Evolutionary conservation across 2,113 vertebrate species (phyloP).

Genomic region (Crotalus horridus): DNA sequence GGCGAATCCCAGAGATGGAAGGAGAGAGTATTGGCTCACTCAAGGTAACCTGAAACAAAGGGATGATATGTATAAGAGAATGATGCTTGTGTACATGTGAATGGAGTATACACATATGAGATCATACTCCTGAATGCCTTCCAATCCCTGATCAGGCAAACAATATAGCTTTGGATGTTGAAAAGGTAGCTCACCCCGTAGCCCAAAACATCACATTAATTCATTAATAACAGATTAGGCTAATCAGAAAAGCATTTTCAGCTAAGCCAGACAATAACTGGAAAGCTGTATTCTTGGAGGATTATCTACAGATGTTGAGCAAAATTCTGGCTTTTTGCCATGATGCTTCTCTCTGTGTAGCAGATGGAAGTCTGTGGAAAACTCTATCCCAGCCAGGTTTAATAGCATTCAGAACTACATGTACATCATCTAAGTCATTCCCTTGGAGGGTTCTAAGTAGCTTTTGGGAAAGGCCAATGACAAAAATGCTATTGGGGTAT

Average conservation of each 20-base stretch:
- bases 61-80: background rate
- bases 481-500: background rate
- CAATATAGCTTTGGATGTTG: background rate
- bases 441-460: background rate
- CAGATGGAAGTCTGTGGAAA: background rate
- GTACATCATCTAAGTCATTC: background rate
- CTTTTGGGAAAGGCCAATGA: constrained; percentile 4
- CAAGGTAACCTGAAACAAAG: background rate
- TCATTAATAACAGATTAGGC: background rate
- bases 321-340: background rate
- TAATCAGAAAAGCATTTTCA: background rate
- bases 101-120: background rate
- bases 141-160: background rate
- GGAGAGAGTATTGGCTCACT: background rate
- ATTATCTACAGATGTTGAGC: background rate
- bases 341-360: background rate
- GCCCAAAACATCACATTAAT: background rate
- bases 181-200: background rate
- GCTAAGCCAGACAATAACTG: background rate
- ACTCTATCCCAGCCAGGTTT: background rate
- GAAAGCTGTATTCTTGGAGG: background rate
- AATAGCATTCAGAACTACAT: background rate
- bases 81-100: background rate
- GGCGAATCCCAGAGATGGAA: background rate
- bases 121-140: background rate